Base-by-base conservation (phyloP, 2,113 vertebrate species). In the Oreochromis tanganicae region DNA sequence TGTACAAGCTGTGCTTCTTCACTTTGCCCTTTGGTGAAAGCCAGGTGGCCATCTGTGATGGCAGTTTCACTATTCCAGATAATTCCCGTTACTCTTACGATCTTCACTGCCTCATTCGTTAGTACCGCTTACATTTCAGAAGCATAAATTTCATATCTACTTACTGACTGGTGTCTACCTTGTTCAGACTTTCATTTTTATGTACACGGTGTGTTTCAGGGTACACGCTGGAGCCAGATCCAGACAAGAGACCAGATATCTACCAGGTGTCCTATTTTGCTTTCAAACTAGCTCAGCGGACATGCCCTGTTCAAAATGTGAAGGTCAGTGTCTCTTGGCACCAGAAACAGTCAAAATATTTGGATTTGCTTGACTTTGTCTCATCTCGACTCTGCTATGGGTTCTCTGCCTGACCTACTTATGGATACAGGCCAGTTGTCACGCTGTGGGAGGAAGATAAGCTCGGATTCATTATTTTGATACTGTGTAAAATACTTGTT, bases 41-140 rank as follows among this genome's bases (percentile, higher is more conserved):
- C 95, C 99, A 99, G 95, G 99, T 99, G 96, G 98, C 99, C 68
- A 99, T 99, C 94, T 99, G 98, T 81, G 99, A 99, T 61, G 99
- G 98, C 92, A 99, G 94, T 94, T 99, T 99, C 97, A 99, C 99
- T 95, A 99, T 99, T 93, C 99, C 99, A 2, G 99, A 99, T 94
- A 99, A 98, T 83, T 99, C 99, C 1, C 97, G 98, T 82, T 98
- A 99, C 95, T 99, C 98, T 34, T 98, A 98, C 73, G 98, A 99
- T 90, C 98, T 99, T 96, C 98, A 99, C 97, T 99, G 98, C 97
- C 98, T 99, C 92, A 99, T 99, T 95, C 97, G 99, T 99, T 95
- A 95, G 95, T 95, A 48, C 59, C 71, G 32, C 68, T 87, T 83
- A 41, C 61, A 81, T 50, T 17, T 57, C n/a, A 55, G 4, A 32